Conservation (phyloP, 2,888 invertebrate genomes). For the Ischnura elegans region DNA sequence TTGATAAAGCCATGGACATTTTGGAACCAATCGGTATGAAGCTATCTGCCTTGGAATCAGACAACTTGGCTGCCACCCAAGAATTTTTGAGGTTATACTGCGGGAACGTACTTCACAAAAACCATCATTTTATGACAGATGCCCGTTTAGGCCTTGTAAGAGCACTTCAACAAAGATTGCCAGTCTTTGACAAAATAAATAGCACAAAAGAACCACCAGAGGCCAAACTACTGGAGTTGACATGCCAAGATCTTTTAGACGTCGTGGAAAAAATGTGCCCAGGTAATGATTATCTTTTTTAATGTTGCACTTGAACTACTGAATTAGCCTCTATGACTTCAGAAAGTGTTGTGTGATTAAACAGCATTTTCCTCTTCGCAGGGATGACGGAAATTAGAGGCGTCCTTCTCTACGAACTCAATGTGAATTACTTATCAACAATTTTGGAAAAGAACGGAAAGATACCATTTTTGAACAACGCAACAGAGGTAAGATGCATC, state of each 20-base stretch:
- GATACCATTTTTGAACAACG: neutral
- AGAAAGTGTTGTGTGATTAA: no score
- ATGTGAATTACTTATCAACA: neutral
- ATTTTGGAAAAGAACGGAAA: neutral
- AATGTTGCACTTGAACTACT: neutral
- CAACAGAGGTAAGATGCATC: neutral
- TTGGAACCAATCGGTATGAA: conserved; percentile 7
- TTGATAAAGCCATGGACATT: conserved; percentile 28
- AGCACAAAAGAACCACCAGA: neutral
- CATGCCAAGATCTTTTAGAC: conserved; percentile 83
- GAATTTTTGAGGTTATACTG: conserved; percentile 9
- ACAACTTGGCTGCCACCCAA: conserved; percentile 16
- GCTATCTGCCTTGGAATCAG: neutral
- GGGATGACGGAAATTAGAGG: conserved; percentile 57
- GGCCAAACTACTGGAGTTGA: conserved; percentile 11
- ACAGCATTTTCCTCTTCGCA: neutral
- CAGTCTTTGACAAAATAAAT: no score
- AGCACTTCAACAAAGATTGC: neutral
- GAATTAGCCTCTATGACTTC: neutral
- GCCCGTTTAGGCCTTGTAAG: conserved; percentile 21
- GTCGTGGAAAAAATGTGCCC: conserved; percentile 88
- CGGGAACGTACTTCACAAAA: conserved; percentile 5
- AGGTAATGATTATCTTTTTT: conserved; percentile 77
- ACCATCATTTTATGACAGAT: conserved; percentile 37
- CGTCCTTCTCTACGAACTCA: neutral